Evolutionary conservation across 2,888 invertebrate genomes (phyloP), one percentile per base, ranked within the genome.

Genomic region (Cistogaster globosa): DNA sequence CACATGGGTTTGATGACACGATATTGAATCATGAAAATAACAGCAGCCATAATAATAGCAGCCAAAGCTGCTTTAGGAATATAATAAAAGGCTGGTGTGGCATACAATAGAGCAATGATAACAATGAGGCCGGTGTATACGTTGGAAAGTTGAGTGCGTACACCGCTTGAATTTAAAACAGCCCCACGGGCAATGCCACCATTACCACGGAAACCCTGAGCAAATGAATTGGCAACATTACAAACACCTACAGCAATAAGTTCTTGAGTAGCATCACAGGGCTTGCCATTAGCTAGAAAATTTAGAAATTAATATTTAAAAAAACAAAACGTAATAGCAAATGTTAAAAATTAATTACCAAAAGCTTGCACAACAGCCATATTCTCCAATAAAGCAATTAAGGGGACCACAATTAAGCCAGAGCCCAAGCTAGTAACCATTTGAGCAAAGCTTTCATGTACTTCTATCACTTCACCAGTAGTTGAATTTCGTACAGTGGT

Each of bases 231-330:
- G 86, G 96, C 95, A 76, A 98, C 94, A 92, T 97, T 97, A 78
- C 92, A 91, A 9, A 96, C 91, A 57, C 97, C 97, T 57, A 98
- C 95, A 7, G 98, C 97, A 86, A 98, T 94, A 89, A 98, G 94
- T 93, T 98, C 98, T 92, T 98, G 98, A 48, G 97, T 98, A 42
- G 98, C 97, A 92, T 98, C 97, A 71, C 98, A 96, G 63, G 96
- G 94, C 90, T 95, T 95, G 38, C 97, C 97, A 90, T 95, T 95
- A 16, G 96, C 95, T 95, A 86, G 12, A 11, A 42, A 42, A 12
- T 42, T 12, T 2, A 42, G 12, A 42, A 42, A 11, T 12, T 26
- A 4, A 2, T 2, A 26, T 26, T 26, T 26, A 42, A 45, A 62
- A 20, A 20, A 62, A 4, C 18, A n/a, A n/a, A n/a, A n/a, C 1